Percentiles rank a stretch among this genome's conserved stretches.
phyloP scores from a whole-genome alignment of 2,888 invertebrate species.

The Odontomyia ornata region DNA sequence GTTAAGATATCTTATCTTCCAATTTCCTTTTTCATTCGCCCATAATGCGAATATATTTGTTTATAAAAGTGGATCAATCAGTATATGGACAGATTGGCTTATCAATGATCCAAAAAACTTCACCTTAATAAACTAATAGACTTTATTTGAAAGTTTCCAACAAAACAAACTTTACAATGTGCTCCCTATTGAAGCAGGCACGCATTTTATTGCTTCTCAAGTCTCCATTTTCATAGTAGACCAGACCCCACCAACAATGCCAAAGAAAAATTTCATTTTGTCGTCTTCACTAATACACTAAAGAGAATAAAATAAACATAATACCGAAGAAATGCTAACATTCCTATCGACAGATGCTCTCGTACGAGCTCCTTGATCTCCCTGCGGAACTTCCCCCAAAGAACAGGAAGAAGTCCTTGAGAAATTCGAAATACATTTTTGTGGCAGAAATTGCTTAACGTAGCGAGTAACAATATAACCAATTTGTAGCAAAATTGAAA shows the following conservation, averaged over 20 bases:
- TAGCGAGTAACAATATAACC: conserved; percentile 55
- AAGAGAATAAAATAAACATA: conserved; percentile 40
- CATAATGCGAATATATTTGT: too few species aligned
- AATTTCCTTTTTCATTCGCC: too few species aligned
- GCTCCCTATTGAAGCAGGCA: too few species aligned
- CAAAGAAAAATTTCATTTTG: conserved; percentile 38
- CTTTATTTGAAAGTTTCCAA: too few species aligned
- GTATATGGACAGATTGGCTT: too few species aligned
- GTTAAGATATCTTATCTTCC: too few species aligned
- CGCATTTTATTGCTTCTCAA: too few species aligned
- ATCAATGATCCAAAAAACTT: too few species aligned
- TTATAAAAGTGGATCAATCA: too few species aligned
- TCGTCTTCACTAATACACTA: conserved; percentile 29
- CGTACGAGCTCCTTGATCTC: conserved; percentile 7
- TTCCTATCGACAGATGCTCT: conserved; percentile 33
- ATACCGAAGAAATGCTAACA: conserved; percentile 36
- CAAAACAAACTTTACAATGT: too few species aligned
- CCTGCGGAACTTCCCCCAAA: background rate
- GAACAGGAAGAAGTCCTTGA: conserved; percentile 47
- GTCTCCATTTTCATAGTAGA: too few species aligned
- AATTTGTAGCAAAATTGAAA: conserved; percentile 55
- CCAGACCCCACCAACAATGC: background rate
- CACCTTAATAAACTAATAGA: too few species aligned
- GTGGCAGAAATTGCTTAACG: conserved; percentile 54
- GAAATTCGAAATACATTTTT: conserved; percentile 51